Conservation (phyloP, 1,140 invertebrate genomes). For the Macrosteles quadrilineatus region DNA sequence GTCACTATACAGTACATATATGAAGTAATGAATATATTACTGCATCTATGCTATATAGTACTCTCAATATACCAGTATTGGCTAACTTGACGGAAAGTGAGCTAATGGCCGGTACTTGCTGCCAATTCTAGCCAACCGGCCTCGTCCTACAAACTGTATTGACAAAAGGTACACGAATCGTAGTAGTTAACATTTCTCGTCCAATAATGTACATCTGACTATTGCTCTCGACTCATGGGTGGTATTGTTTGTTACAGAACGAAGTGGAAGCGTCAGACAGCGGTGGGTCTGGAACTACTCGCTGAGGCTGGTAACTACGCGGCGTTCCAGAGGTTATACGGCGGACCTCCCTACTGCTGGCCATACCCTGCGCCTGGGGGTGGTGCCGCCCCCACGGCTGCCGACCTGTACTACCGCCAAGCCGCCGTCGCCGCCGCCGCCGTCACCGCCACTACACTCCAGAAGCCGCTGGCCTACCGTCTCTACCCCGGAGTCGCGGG, state of each 20-base stretch:
- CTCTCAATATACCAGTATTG: too few relatives aligned
- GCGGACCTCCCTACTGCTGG: conserved; percentile 65
- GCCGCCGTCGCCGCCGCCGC: conserved; percentile 62
- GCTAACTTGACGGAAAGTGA: too few relatives aligned
- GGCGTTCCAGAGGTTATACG: conserved; percentile 92
- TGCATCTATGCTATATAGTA: too few relatives aligned
- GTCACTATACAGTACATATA: too few relatives aligned
- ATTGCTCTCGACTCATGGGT: too few relatives aligned
- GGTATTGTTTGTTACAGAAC: conserved; percentile 88
- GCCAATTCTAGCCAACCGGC: too few relatives aligned
- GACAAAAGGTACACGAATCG: too few relatives aligned
- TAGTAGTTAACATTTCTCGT: too few relatives aligned
- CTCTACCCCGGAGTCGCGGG: conserved; percentile 64
- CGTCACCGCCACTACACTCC: conserved; percentile 71
- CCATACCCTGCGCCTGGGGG: conserved; percentile 48
- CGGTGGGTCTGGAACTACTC: conserved; percentile 92
- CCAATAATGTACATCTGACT: too few relatives aligned
- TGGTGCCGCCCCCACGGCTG: conserved; percentile 55
- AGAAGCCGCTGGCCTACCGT: conserved; percentile 85
- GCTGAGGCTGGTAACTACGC: conserved; percentile 97
- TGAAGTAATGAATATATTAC: too few relatives aligned
- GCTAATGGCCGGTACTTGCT: too few relatives aligned
- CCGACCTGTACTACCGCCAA: conserved; percentile 79
- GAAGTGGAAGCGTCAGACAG: conserved; percentile 99
- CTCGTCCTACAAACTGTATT: too few relatives aligned